Evolutionary conservation across 92 coral and sea anemone species (phyloP).

Genomic region (Paramuricea clavata): DNA sequence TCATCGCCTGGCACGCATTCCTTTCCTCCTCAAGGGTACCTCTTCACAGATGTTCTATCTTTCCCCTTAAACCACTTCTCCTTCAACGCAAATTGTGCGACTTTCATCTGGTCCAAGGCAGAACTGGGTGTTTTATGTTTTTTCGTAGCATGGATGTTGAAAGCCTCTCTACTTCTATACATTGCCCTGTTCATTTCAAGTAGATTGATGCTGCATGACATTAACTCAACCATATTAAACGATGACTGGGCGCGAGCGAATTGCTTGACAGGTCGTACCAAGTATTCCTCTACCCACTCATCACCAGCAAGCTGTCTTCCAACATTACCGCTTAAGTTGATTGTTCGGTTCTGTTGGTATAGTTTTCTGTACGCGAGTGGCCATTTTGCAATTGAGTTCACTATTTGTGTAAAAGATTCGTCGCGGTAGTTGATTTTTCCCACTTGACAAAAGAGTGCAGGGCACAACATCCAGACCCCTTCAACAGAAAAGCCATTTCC

Average conservation of each 20-base stretch:
- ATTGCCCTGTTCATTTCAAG: conserved; percentile 54
- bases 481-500: conserved; percentile 64
- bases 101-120: conserved; percentile 49
- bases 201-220: too few species aligned
- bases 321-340: conserved; percentile 46
- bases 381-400: conserved; percentile 2
- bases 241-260: conserved; percentile 52
- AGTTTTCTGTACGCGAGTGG: neutral
- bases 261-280: conserved; percentile 55
- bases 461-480: conserved; percentile 40
- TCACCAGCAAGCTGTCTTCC: conserved; percentile 69
- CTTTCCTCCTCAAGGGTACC: conserved; percentile 61
- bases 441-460: neutral
- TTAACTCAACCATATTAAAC: conserved; percentile 54
- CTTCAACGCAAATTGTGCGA: conserved; percentile 53
- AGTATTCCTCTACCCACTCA: conserved; percentile 50
- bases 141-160: conserved; percentile 55
- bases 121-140: conserved; percentile 53
- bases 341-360: conserved; percentile 33
- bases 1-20: conserved; percentile 35
- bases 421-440: conserved; percentile 28
- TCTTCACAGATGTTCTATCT: neutral
- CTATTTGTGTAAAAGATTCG: conserved; percentile 17
- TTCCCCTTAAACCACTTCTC: neutral
- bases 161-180: conserved; percentile 48